Base-by-base conservation (phyloP, 2,113 vertebrate species). In the Solenodon paradoxus region DNA sequence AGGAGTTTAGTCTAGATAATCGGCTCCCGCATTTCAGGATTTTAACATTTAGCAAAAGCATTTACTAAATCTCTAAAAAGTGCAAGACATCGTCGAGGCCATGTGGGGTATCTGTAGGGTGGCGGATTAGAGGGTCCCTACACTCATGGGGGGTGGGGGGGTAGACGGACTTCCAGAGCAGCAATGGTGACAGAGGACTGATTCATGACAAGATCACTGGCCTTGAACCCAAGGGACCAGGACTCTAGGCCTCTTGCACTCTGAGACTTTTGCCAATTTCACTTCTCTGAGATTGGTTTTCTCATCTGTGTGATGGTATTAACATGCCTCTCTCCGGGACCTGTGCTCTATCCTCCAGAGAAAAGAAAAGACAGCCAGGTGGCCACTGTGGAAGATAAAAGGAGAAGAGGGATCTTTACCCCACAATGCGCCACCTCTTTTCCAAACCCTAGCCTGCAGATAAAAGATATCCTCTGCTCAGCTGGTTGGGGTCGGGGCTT, bases 31-130 rank as follows among this genome's bases (percentile, higher is more conserved):
- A 3, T 68, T 83, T 55, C 19, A 61, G 53, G 80, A 49, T 61
- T 82, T 93, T 38, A 88, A 69, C 68, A 24, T 28, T 51, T 79
- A 79, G 13, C 64, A 53, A 51, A 80, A 40, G 16, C 59, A 17
- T 53, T 85, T 61, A n/a, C 71, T 71, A 45, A 51, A 81, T 1
- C 11, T 35, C 71, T 63, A 19, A 45, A 42, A 57, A 90, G 51
- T 30, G 30, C 47, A 55, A 53, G 45, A 28, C 30, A 32, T 9
- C 11, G 3, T 49, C 22, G 9, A 57, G 63, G 80, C 66, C 38
- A 51, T 20, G 12, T 7, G 75, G 30, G 26, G 13, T 11, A 1
- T 26, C 38, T 16, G n/a, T 9, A 0, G 15, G 0, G 12, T 42
- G 51, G 24, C 35, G n/a, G 69, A 51, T 2, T 7, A 20, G 20